These are phyloP conservation scores for Chorisops tibialis DNA, from an alignment of 2,888 invertebrate genomes.

Conservation along the genomic window DNA sequence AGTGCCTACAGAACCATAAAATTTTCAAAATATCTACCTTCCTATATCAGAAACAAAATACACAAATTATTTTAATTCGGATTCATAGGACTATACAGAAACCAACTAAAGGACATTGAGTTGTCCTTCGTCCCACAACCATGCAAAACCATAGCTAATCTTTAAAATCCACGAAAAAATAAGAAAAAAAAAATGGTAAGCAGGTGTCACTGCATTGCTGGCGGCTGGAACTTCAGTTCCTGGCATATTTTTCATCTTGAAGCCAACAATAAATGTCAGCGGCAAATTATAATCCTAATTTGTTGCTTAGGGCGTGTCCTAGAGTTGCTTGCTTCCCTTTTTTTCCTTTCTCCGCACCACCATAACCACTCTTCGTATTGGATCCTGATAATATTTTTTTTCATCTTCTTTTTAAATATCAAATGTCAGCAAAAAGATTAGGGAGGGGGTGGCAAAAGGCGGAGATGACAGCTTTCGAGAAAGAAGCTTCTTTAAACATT, in stretches of 20 bases:
- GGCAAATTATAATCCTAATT: conserved; percentile 37
- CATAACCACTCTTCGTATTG: conserved; percentile 10
- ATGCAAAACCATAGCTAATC: conserved; percentile 10
- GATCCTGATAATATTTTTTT: conserved; percentile 12
- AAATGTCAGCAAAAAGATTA: conserved; percentile 11
- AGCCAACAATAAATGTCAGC: conserved; percentile 36
- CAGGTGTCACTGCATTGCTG: conserved; percentile 24
- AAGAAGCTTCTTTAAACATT: no score
- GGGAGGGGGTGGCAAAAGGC: conserved; percentile 1
- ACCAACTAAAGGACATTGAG: no score
- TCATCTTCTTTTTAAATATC: conserved; percentile 9
- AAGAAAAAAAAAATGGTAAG: conserved; percentile 15
- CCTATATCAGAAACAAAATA: no score
- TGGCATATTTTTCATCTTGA: conserved; percentile 32
- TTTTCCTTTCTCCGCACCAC: background rate
- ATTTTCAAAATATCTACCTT: no score
- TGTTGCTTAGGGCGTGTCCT: conserved; percentile 33
- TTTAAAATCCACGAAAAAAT: conserved; percentile 12
- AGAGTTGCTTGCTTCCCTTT: background rate
- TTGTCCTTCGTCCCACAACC: no score
- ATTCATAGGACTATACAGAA: no score
- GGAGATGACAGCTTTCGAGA: conserved; percentile 6
- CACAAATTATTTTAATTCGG: no score
- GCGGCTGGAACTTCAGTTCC: conserved; percentile 13
- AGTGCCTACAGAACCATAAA: no score